A percentile compares a stretch with the other conserved stretches of the same genome.
Evolutionary conservation across 2,797 vertebrate genomes (phyloP).

Genomic region (Delichon dasypus): DNA sequence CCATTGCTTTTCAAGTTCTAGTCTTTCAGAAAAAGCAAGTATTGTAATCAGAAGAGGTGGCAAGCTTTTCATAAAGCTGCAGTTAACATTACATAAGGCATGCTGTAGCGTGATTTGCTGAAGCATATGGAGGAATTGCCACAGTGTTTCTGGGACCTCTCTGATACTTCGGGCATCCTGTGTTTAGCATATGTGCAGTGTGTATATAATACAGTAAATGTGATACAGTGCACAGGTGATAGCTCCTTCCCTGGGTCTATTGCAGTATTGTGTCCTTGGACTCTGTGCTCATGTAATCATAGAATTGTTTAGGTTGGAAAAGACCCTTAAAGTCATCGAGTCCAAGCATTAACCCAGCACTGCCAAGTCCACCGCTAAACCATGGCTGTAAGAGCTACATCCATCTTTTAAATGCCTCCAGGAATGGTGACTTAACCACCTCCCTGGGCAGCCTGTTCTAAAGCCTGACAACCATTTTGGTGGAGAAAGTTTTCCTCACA

Average conservation of each 20-base stretch:
- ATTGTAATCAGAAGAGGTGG: not conserved
- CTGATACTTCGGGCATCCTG: not conserved
- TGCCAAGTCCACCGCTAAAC: not conserved
- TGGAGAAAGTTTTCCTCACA: not conserved
- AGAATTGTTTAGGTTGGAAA: not conserved
- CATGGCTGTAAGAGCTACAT: not conserved
- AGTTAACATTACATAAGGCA: not conserved
- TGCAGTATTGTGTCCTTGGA: not conserved
- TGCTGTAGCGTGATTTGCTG: not conserved
- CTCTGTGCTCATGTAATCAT: not conserved
- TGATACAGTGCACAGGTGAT: not conserved
- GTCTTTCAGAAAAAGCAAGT: not conserved
- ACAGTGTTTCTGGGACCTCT: not conserved
- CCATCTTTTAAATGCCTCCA: not conserved
- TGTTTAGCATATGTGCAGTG: not conserved
- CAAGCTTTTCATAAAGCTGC: not conserved
- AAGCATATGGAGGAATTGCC: not conserved
- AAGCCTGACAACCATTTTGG: not conserved
- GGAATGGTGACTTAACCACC: not conserved
- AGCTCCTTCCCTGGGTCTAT: not conserved
- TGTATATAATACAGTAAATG: not conserved
- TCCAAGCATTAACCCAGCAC: not conserved
- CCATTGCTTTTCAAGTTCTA: not conserved
- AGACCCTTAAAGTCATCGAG: not conserved
- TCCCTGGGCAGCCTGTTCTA: not conserved